Evolutionary conservation across 1,140 invertebrate species (phyloP), one percentile per base, ranked within the genome.

Genomic region (Drosophila setifemur): DNA sequence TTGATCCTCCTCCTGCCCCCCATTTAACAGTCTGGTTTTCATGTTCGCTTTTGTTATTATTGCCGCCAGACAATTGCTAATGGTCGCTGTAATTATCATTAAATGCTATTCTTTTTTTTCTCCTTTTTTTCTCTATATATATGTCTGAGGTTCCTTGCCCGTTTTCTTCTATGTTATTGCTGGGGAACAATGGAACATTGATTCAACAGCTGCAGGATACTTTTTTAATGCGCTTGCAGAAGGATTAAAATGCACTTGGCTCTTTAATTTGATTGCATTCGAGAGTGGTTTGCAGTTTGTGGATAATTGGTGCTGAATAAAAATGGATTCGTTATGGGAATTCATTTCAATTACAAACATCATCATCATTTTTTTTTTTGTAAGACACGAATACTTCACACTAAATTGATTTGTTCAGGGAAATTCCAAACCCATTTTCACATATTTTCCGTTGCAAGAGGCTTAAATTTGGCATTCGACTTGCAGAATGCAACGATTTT

Each of bases 11-110:
- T 60, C 11, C 39, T 21, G 6, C 29, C 31, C 8, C 39, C 33
- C 31, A 52, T 48, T 68, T 40, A 44, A 19, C 45, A 49, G 64
- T 70, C 66, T 70, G 39, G 43, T 72, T 72, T 73, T 73, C 73
- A 72, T 73, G 55, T 50, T 52, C 39, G 60, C 66, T 70, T n/a
- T 76, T 78, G 69, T 73, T 78, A 78, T 78, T 78, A 78, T 78
- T 68, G 69, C 75, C 75, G 63, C 42, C 75, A 78, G 75, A 78
- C 75, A 78, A 78, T 78, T 78, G 75, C 74, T 78, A 78, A 78
- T 78, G 75, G 75, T 79, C 61, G 69, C 75, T 78, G 69, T 78
- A 78, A 78, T 78, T 78, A 78, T 79, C 75, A 78, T 78, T 78
- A 78, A 78, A 78, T 69, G 75, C 55, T 55, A 40, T 64, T 42